A percentile compares a stretch with the other conserved stretches of the same genome.
Evolutionary conservation across 1,140 invertebrate genomes (phyloP).

Genomic region (Drosophila nebulosa): DNA sequence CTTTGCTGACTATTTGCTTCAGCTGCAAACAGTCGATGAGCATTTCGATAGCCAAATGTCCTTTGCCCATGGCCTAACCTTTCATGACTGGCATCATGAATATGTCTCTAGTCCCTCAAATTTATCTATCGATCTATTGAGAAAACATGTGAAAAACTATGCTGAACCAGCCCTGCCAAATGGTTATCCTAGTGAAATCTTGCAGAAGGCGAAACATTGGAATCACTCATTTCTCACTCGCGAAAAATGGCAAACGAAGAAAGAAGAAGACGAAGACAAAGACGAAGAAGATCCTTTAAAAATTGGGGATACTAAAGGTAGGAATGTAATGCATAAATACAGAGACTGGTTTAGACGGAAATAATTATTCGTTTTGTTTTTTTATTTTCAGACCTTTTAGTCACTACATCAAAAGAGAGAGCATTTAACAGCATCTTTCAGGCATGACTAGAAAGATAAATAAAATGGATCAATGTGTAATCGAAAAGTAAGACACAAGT

Average conservation of each 20-base stretch:
- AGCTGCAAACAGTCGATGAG: not conserved
- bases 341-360: not conserved
- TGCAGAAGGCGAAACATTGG: not conserved
- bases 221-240: not conserved
- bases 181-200: not conserved
- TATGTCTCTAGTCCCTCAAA: not conserved
- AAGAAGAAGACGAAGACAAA: not conserved
- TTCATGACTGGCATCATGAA: not conserved
- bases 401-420: not conserved
- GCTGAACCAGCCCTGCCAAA: not conserved
- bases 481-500: no score
- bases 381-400: not conserved
- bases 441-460: not conserved
- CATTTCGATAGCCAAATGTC: not conserved
- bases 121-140: not conserved
- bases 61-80: not conserved
- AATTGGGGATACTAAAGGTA: not conserved
- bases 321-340: not conserved
- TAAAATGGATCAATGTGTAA: no score
- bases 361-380: no score
- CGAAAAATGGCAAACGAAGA: not conserved
- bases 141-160: not conserved
- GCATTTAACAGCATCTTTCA: not conserved
- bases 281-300: not conserved
- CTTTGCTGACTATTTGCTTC: not conserved